Evolutionary conservation across 2,113 vertebrate species (phyloP).

Genomic region (Fulmarus glacialis): DNA sequence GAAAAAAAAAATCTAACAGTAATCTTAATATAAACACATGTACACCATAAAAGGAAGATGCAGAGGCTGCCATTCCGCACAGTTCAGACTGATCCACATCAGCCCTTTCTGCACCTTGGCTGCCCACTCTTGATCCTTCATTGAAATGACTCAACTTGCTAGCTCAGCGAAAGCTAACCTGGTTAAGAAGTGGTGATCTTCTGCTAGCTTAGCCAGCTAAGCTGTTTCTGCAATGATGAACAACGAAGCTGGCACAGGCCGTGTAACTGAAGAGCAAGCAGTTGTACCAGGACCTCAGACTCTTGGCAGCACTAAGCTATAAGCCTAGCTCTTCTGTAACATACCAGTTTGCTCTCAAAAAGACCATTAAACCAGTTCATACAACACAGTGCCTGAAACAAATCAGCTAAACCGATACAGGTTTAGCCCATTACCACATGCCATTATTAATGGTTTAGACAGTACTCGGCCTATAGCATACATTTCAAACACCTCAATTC

Average conservation of each 20-base stretch:
- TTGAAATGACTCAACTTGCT: not conserved
- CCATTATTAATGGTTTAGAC: no score
- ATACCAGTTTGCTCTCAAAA: not conserved
- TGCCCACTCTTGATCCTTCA: not conserved
- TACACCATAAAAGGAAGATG: not conserved
- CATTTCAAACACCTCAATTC: not conserved
- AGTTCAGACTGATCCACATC: not conserved
- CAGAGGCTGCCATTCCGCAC: not conserved
- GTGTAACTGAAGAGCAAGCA: not conserved
- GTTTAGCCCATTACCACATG: not conserved
- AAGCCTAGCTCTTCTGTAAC: not conserved
- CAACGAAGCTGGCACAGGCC: not conserved
- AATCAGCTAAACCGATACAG: not conserved
- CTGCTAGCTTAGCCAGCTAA: not conserved
- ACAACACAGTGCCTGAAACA: not conserved
- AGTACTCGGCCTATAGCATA: not conserved
- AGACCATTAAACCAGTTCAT: not conserved
- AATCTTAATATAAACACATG: not conserved
- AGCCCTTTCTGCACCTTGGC: not conserved
- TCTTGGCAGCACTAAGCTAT: not conserved
- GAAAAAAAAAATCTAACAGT: not conserved
- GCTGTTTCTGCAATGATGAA: not conserved
- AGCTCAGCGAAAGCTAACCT: not conserved
- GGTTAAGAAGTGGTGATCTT: not conserved
- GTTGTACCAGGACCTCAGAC: not conserved